Evolutionary conservation across 1,140 invertebrate species (phyloP), one percentile per base, ranked within the genome.

Genomic region (Hyles euphorbiae): DNA sequence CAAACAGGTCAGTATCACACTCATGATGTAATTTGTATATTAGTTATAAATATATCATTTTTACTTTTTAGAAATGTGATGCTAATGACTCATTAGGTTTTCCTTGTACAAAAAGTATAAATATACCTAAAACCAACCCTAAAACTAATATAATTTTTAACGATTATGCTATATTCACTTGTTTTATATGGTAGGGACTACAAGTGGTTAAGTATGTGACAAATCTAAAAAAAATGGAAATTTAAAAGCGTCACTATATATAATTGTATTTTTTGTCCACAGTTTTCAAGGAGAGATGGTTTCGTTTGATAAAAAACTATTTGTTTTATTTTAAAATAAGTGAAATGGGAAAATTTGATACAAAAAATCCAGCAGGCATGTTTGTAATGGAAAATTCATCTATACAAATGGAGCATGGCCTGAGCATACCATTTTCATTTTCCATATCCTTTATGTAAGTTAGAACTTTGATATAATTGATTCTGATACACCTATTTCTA

Each of bases 301-400:
- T 94, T 74, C 93, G 93, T 67, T 79, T 95, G 8, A 91, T 91
- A 53, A 91, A 90, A 62, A 95, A 94, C 81, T 90, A 94, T 60
- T 76, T 94, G 46, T 94, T 94, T 85, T 94, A 94, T 77, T 94
- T 93, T 80, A 92, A 93, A 77, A 90, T 94, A 51, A 94, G 91
- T 81, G 93, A 94, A 67, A 78, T 92, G 70, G 93, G 93, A 34
- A 91, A 91, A 67, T 92, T 94, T 70, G 91, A 92, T 60, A 89
- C 87, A 56, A 90, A 89, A 70, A 89, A 92, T 73, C 93, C 93
- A 32, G 89, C 91, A 57, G 93, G 93, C 50, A 90, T 94, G 9
- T 92, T 94, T 81, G 85, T 94, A 36, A 81, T 94, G 65, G 94
- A 94, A 78, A 93, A 94, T 76, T 92, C 90, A 67, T 90, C 85